A percentile compares a stretch with the other conserved stretches of the same genome.
phyloP scores from a whole-genome alignment of 2,797 vertebrate genomes.

The Halcyon chelicuti region DNA sequence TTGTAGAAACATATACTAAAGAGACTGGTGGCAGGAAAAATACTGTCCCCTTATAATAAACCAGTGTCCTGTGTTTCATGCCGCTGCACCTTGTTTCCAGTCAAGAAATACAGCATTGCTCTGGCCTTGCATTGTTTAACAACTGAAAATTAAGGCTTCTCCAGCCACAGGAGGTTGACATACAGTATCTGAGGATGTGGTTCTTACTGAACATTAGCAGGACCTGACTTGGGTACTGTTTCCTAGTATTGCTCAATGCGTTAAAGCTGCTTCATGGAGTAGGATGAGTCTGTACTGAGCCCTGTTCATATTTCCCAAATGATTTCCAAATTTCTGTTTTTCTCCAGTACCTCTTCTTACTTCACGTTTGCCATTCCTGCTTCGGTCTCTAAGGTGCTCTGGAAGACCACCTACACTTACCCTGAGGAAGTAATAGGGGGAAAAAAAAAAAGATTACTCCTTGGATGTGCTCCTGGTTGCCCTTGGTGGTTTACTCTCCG shows the following conservation, averaged over 20 bases:
- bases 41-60: not conserved
- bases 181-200: not conserved
- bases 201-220: not conserved
- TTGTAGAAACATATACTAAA: not conserved
- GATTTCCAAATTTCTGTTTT: not conserved
- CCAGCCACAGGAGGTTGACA: not conserved
- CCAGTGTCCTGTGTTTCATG: not conserved
- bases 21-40: not conserved
- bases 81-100: not conserved
- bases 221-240: not conserved
- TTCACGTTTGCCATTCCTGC: not conserved
- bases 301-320: accelerated
- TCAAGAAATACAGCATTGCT: not conserved
- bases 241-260: not conserved
- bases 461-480: not conserved
- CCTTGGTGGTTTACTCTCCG: not conserved
- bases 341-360: not conserved
- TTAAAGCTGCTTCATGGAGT: not conserved
- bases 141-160: not conserved
- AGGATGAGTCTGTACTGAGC: not conserved
- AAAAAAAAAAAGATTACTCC: not conserved
- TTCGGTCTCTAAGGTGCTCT: accelerated
- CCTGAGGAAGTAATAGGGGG: not conserved
- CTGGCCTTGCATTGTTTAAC: not conserved
- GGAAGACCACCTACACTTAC: not conserved